phyloP scores from a whole-genome alignment of 2,797 vertebrate genomes.

The Sebastolobus alascanus region DNA sequence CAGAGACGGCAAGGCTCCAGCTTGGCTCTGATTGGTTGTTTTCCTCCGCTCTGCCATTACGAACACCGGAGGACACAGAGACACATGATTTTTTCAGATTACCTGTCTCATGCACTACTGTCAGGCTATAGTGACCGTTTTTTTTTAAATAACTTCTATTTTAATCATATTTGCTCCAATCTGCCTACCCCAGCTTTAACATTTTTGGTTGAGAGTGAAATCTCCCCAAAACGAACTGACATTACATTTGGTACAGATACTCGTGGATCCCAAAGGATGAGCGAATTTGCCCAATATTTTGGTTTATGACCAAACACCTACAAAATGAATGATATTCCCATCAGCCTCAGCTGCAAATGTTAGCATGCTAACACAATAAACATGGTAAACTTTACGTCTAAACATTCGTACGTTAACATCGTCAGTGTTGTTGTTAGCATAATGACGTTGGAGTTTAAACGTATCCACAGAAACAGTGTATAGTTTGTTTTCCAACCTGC shows the following conservation, averaged over 20 bases:
- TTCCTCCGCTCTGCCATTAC: too few species aligned
- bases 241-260: background rate
- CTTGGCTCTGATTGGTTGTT: too few species aligned
- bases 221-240: background rate
- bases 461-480: background rate
- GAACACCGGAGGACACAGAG: too few species aligned
- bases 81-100: too few species aligned
- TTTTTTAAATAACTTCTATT: too few species aligned
- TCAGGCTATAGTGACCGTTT: too few species aligned
- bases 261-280: background rate
- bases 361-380: background rate
- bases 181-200: background rate
- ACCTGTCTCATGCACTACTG: too few species aligned
- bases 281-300: background rate
- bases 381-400: background rate
- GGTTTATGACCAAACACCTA: background rate
- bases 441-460: background rate
- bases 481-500: constrained; percentile 29
- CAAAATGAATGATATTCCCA: background rate
- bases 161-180: too few species aligned
- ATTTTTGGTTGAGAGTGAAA: background rate
- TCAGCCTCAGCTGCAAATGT: background rate
- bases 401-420: background rate
- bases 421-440: background rate
- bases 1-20: too few species aligned